Evolutionary conservation across 2,888 invertebrate genomes (phyloP), one percentile per base, ranked within the genome.

Genomic region (Diogma glabrata): DNA sequence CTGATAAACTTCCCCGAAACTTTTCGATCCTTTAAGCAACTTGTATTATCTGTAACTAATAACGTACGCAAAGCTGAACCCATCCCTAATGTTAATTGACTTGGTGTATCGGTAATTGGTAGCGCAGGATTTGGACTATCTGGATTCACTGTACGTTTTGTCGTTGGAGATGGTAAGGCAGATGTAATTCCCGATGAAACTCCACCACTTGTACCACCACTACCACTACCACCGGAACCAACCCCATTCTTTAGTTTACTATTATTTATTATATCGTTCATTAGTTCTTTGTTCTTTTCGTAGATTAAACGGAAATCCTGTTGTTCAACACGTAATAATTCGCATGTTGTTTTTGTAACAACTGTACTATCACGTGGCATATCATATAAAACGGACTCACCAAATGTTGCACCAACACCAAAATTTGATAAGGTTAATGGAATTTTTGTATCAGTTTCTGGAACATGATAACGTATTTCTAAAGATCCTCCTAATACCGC

Each of bases 261-360:
- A 64, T 75, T 79, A 55, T 75, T 74, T 49, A 82, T 75, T 58
- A 84, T 74, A 61, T 83, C 82, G 67, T 80, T 83, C 82, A 85
- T 83, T 62, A 82, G 72, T 66, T 83, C 83, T 67, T 82, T 82
- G 69, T 84, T 84, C 72, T 82, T 81, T 84, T 85, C 83, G 82
- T 84, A 86, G 60, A 87, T 77, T 56, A 82, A 74, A 61, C 79
- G 78, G 69, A 87, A 84, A 69, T 86, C 85, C 60, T 79, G 78
- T 65, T 84, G 82, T 65, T 84, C 84, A 49, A 87, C 82, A 53
- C 85, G 72, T 28, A 87, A 74, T 52, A 87, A 72, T 66, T 86
- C 84, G 61, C 84, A 84, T 57, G 79, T 79, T 57, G 84, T 83
- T 63, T 78, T 77, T 47, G 85, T 85, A 56, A 84, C 76, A 52